Evolutionary conservation across 2,888 invertebrate species (phyloP).

Genomic region (Dione juno): DNA sequence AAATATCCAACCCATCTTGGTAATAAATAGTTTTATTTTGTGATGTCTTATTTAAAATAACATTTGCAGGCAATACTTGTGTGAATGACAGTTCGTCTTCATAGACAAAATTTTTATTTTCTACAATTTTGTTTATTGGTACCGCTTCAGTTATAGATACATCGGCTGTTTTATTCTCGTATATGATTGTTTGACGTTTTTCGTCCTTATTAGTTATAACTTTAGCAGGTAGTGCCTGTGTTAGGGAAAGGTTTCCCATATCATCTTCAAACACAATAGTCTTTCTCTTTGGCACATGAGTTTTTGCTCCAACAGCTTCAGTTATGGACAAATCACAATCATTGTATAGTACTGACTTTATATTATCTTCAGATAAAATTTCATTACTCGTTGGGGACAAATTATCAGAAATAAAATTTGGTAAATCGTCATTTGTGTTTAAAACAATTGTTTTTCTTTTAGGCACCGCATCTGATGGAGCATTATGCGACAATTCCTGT

Average conservation of each 20-base stretch:
- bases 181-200: conserved; percentile 49
- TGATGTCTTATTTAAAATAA: conserved; percentile 39
- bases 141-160: conserved; percentile 51
- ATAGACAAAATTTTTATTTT: conserved; percentile 47
- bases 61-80: conserved; percentile 50
- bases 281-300: conserved; percentile 43
- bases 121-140: conserved; percentile 40
- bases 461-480: conserved; percentile 43
- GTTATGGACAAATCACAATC: conserved; percentile 44
- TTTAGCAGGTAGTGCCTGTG: conserved; percentile 49
- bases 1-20: conserved; percentile 51
- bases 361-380: conserved; percentile 18
- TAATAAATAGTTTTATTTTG: conserved; percentile 34
- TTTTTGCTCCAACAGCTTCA: conserved; percentile 32
- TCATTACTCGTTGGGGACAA: conserved; percentile 3
- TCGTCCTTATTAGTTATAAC: conserved; percentile 39
- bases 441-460: conserved; percentile 65
- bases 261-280: conserved; percentile 52
- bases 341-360: conserved; percentile 36
- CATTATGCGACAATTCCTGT: background rate
- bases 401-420: conserved; percentile 58
- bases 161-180: conserved; percentile 47
- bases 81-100: conserved; percentile 56
- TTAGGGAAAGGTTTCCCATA: conserved; percentile 53
- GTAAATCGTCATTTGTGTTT: conserved; percentile 67